phyloP scores from a whole-genome alignment of 2,113 vertebrate species.

The Chaetorhynchus papuensis region DNA sequence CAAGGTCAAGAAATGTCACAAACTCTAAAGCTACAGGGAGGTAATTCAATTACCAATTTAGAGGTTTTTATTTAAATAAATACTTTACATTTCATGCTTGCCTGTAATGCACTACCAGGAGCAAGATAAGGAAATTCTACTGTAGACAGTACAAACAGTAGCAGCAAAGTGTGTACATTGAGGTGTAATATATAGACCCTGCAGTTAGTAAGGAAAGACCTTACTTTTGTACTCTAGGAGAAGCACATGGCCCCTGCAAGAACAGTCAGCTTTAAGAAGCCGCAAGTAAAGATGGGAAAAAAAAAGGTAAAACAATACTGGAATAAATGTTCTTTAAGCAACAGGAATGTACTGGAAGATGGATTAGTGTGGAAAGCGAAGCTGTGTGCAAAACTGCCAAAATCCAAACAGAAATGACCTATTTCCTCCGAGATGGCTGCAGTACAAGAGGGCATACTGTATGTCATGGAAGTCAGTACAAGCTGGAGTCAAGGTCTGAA shows the following conservation, averaged over 20 bases:
- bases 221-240: slow-evolving; percentile 71
- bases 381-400: slow-evolving; percentile 67
- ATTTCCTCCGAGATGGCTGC: slow-evolving; percentile 59
- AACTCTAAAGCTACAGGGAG: slow-evolving; percentile 91
- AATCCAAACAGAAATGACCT: slow-evolving; percentile 52
- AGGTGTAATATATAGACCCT: slow-evolving; percentile 84
- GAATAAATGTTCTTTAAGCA: slow-evolving; percentile 56
- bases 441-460: slow-evolving; percentile 54
- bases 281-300: slow-evolving; percentile 42
- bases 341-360: slow-evolving; percentile 66
- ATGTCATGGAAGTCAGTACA: slow-evolving; percentile 30
- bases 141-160: slow-evolving; percentile 90
- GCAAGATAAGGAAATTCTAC: slow-evolving; percentile 82
- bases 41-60: slow-evolving; percentile 83
- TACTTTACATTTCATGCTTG: slow-evolving; percentile 96
- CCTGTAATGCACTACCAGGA: slow-evolving; percentile 90
- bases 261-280: slow-evolving; percentile 77
- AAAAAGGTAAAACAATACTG: slow-evolving; percentile 55
- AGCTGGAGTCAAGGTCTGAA: slow-evolving; percentile 54
- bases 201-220: slow-evolving; percentile 80
- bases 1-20: slow-evolving; percentile 86
- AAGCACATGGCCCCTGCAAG: slow-evolving; percentile 74
- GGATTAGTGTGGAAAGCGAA: slow-evolving; percentile 70
- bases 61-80: slow-evolving; percentile 93
- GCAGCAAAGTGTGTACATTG: slow-evolving; percentile 88